Percentiles rank a stretch among this genome's conserved stretches.
Evolutionary conservation across 2,888 invertebrate species (phyloP).

Genomic region (Paralinhomoeus sp.): DNA sequence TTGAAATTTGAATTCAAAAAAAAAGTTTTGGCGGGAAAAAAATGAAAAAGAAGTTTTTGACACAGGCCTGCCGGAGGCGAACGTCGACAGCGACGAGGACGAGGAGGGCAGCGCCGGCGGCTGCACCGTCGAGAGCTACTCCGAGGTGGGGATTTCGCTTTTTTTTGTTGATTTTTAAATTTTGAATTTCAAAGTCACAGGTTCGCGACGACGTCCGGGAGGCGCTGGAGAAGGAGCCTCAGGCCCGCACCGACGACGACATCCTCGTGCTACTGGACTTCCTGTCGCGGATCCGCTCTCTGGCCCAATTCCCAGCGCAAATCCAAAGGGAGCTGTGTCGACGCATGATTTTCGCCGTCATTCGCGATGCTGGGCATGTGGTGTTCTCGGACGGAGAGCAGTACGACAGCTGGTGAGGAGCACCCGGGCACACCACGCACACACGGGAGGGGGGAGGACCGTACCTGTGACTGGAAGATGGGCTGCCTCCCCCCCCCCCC

Average conservation of each 20-base stretch:
- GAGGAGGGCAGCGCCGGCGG: constrained; percentile 31
- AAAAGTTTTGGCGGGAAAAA: too few species aligned
- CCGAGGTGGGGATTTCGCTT: background rate
- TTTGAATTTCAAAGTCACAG: constrained; percentile 1
- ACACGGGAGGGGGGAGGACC: too few species aligned
- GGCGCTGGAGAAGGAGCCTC: constrained; percentile 87
- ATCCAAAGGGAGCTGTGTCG: constrained; percentile 72
- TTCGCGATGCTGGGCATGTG: constrained; percentile 81
- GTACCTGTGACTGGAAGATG: too few species aligned
- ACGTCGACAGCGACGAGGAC: constrained; percentile 64
- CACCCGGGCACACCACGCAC: too few species aligned
- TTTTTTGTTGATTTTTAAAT: background rate
- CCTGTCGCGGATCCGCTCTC: constrained; percentile 60
- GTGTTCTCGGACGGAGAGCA: constrained; percentile 98
- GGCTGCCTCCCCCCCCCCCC: too few species aligned
- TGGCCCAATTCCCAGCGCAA: constrained; percentile 78
- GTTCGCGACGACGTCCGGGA: constrained; percentile 84
- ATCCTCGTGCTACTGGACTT: constrained; percentile 83
- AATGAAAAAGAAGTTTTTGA: too few species aligned
- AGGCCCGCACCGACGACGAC: constrained; percentile 79
- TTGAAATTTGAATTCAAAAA: too few species aligned
- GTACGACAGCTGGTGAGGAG: constrained; percentile 85
- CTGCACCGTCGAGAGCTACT: constrained; percentile 6
- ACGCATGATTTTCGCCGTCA: constrained; percentile 88
- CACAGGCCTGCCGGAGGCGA: constrained; percentile 75